Conservation (phyloP, 1,140 invertebrate species). For the Nomia melanderi region DNA sequence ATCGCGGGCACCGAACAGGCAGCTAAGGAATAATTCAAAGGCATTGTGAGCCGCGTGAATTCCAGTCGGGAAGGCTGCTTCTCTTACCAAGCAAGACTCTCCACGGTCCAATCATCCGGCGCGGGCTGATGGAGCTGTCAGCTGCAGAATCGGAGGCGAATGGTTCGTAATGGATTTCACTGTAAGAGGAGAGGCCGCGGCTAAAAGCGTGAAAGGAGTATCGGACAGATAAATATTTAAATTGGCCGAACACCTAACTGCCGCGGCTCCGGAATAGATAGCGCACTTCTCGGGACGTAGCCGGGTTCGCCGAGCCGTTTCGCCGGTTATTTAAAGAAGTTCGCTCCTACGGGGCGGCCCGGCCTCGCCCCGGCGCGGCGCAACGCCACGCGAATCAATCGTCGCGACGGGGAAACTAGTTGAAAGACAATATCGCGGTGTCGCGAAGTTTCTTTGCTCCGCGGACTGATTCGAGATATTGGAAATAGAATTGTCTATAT, state of each 20-base stretch:
- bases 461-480: background rate
- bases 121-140: constrained; percentile 61
- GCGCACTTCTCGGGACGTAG: background rate
- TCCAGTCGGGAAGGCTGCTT: constrained; percentile 30
- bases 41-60: constrained; percentile 24
- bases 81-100: constrained; percentile 59
- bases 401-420: background rate
- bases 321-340: constrained; percentile 11
- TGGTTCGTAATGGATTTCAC: constrained; percentile 61
- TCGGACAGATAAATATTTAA: constrained; percentile 62
- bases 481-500: constrained; percentile 3
- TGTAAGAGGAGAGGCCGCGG: constrained; percentile 39
- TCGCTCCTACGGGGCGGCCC: background rate
- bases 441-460: background rate
- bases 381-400: background rate
- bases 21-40: constrained; percentile 38
- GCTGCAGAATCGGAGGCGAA: constrained; percentile 62
- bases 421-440: constrained; percentile 5
- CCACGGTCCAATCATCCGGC: constrained; percentile 56
- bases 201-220: constrained; percentile 57
- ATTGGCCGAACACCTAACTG: constrained; percentile 37
- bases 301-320: background rate
- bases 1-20: background rate
- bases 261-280: background rate
- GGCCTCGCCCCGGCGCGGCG: background rate